Conservation (phyloP, 1,140 invertebrate genomes). For the Drosophila kohkoa region DNA sequence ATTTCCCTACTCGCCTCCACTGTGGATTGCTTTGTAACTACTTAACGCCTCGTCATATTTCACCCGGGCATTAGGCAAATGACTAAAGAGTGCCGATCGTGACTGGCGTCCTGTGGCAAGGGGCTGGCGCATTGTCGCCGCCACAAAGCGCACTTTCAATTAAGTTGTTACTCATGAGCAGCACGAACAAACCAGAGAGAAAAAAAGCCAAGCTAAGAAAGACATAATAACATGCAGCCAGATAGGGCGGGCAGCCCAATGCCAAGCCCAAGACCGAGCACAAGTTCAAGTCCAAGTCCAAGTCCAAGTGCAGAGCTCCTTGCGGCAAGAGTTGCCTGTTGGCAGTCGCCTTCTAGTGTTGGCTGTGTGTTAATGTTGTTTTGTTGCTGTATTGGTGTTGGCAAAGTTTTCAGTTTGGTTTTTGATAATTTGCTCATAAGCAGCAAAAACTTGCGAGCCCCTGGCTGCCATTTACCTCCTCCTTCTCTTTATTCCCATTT, state of each 20-base stretch:
- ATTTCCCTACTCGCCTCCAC: conserved; percentile 34
- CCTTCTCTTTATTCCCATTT: neutral
- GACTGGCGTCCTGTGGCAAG: conserved; percentile 52
- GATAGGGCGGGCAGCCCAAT: neutral
- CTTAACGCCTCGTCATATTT: conserved; percentile 82
- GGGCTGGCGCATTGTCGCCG: conserved; percentile 15
- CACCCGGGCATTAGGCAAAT: conserved; percentile 71
- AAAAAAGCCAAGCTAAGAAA: neutral
- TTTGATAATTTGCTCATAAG: conserved; percentile 67
- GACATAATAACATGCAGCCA: conserved; percentile 14
- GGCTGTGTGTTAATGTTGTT: conserved; percentile 69
- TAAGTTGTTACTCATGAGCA: conserved; percentile 80
- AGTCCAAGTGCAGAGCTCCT: conserved; percentile 32
- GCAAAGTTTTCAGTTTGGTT: conserved; percentile 40
- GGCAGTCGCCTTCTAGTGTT: neutral
- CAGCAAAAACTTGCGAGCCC: conserved; percentile 48
- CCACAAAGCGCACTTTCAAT: conserved; percentile 71
- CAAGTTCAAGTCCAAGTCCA: conserved; percentile 28
- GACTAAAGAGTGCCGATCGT: conserved; percentile 74
- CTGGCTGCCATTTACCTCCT: conserved; percentile 20
- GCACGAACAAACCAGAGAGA: conserved; percentile 17
- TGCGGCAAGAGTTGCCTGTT: neutral
- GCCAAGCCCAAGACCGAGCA: conserved; percentile 8
- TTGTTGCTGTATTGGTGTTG: conserved; percentile 70
- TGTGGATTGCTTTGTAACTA: conserved; percentile 62